Percentiles rank a stretch among this genome's conserved stretches.
phyloP scores from a whole-genome alignment of 2,797 vertebrate species.

The Hydrophis major region DNA sequence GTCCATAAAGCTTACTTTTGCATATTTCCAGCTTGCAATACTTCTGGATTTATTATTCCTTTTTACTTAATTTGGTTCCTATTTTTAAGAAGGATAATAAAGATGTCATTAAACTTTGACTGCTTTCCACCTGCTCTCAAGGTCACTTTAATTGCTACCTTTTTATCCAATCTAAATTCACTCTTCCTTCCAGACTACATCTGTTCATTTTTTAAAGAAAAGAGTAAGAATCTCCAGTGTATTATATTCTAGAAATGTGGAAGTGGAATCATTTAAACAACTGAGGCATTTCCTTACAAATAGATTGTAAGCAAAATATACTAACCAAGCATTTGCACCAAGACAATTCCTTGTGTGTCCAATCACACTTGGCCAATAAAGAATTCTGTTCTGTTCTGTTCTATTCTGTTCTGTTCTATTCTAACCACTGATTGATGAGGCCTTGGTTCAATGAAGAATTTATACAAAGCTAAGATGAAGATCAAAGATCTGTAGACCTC shows the following conservation, averaged over 20 bases:
- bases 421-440: neutral
- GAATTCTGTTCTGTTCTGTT: too few species aligned
- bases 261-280: constrained; percentile 44
- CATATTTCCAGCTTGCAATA: constrained; percentile 49
- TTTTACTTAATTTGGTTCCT: constrained; percentile 66
- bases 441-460: neutral
- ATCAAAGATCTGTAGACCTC: neutral
- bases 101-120: constrained; percentile 71
- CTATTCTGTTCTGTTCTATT: too few species aligned
- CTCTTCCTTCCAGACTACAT: constrained; percentile 46
- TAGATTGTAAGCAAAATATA: neutral
- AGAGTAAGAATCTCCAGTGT: neutral
- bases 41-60: constrained; percentile 67
- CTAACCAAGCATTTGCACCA: too few species aligned
- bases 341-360: too few species aligned
- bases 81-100: constrained; percentile 65
- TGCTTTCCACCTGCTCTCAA: constrained; percentile 71
- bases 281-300: constrained; percentile 10
- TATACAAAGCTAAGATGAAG: neutral
- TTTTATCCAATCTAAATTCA: constrained; percentile 22
- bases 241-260: constrained; percentile 50
- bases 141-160: constrained; percentile 66
- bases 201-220: constrained; percentile 39
- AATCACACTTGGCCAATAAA: too few species aligned
- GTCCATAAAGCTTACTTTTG: constrained; percentile 57